Evolutionary conservation across 2,797 vertebrate genomes (phyloP), one percentile per base, ranked within the genome.

Genomic region (Acanthurus tractus): DNA sequence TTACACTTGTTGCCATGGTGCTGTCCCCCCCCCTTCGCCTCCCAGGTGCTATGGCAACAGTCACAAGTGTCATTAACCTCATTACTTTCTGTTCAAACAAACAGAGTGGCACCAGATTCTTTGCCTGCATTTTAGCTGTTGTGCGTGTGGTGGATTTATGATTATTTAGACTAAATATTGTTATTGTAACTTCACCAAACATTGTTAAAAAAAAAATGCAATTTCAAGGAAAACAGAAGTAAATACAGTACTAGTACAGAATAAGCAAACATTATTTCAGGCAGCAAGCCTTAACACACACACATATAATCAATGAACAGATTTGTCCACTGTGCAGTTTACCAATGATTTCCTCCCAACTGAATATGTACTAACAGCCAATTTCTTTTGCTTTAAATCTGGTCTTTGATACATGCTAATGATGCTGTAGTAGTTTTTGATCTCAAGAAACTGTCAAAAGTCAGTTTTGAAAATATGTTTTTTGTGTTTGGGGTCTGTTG

Each of bases 41-140:
- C 69, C 74, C 57, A 84, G 91, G 74, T 88, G 82, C 92, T 83
- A 92, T 93, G 90, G 91, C 88, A 93, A 93, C 93, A 80, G 82
- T 85, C 81, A 78, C 81, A 88, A 61, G 82, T 88, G 82, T 86
- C 81, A 87, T 78, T 85, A 79, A 87, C 86, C 82, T 86, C 71
- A 78, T 87, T 85, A 82, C 78, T 85, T 25, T 25, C 45, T 46
- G 11, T 73, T 76, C 67, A 68, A 56, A 79, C 53, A 59, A 81
- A 44, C 57, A 45, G 73, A 20, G n/a, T n/a, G 53, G 14, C 25
- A 22, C 64, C 50, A 64, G 62, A 76, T 52, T 79, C 67, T 25
- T 57, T 11, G 12, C 48, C 56, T 22, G 45, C 44, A 59, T 68
- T 40, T 59, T 9, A 22, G 20, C 53, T 50, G 4, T 38, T 34